phyloP scores from a whole-genome alignment of 2,113 vertebrate genomes.

The Lycaon pictus region DNA sequence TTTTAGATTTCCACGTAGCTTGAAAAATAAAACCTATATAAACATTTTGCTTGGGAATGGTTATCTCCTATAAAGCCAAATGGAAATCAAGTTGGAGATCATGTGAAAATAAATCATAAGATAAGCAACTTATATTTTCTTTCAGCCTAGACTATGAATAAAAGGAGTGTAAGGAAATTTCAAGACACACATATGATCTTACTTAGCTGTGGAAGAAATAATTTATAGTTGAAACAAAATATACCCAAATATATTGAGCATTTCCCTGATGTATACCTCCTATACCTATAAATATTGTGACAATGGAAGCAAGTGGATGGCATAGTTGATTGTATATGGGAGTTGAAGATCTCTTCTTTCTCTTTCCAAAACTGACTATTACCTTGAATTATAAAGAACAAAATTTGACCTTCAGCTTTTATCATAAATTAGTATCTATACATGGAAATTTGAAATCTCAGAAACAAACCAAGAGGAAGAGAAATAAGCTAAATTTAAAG shows the following conservation, averaged over 20 bases:
- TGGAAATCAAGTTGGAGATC: background rate
- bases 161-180: background rate
- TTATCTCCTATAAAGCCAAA: background rate
- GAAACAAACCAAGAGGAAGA: background rate
- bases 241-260: background rate
- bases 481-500: background rate
- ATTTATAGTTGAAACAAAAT: slow-evolving; percentile 18
- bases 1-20: background rate
- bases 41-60: background rate
- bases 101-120: background rate
- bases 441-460: background rate
- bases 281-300: background rate
- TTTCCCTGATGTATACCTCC: background rate
- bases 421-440: background rate
- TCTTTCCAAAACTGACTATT: background rate
- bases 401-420: background rate
- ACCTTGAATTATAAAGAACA: background rate
- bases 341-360: background rate
- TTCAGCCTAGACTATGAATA: background rate
- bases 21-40: background rate
- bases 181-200: background rate
- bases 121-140: background rate
- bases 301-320: background rate
- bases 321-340: background rate
- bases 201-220: background rate